Conservation (phyloP, 2,113 vertebrate genomes). For the Galbula dea region DNA sequence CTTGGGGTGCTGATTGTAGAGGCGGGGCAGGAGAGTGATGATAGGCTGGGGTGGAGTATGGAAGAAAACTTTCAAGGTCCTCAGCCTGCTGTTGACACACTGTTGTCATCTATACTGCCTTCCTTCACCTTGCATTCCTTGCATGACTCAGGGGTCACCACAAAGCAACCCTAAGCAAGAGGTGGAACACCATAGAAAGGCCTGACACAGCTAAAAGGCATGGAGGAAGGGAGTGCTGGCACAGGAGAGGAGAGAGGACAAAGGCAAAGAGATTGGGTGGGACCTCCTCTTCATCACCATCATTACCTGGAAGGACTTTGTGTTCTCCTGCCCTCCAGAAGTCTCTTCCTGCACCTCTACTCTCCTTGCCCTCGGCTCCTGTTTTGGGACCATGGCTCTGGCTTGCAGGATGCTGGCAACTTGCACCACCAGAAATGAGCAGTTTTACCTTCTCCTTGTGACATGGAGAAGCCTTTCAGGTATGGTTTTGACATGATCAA, state of each 20-base stretch:
- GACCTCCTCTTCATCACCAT: not conserved
- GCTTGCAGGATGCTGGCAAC: not conserved
- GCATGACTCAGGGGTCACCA: not conserved
- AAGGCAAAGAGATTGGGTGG: not conserved
- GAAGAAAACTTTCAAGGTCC: not conserved
- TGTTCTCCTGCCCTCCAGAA: not conserved
- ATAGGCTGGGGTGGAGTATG: not conserved
- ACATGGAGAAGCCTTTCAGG: not conserved
- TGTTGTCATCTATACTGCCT: not conserved
- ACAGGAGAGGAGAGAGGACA: fast-evolving
- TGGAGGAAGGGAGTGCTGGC: not conserved
- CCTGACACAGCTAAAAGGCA: not conserved
- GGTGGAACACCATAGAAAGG: not conserved
- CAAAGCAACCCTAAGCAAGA: not conserved
- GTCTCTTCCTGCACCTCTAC: not conserved
- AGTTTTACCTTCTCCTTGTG: not conserved
- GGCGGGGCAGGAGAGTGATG: not conserved
- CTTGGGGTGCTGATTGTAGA: not conserved
- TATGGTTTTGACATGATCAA: not conserved
- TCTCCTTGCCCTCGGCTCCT: not conserved
- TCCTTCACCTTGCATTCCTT: not conserved
- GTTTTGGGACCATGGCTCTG: not conserved
- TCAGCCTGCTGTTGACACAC: not conserved
- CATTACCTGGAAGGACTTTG: not conserved
- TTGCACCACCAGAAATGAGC: fast-evolving